Evolutionary conservation across 2,797 vertebrate species (phyloP).

Genomic region (Balearica regulorum): DNA sequence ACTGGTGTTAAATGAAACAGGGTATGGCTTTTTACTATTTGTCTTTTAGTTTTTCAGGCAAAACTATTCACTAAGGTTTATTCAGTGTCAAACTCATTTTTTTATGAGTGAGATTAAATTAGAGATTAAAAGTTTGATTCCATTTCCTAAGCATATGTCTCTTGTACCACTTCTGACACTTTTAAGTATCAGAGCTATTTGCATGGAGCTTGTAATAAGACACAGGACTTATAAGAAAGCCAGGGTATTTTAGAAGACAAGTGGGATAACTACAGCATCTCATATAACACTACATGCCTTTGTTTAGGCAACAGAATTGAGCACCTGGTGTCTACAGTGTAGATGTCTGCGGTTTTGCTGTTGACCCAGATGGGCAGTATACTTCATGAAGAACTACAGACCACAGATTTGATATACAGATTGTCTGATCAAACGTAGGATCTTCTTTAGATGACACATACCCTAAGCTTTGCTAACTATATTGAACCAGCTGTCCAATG

Average conservation of each 20-base stretch:
- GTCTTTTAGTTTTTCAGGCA: background rate
- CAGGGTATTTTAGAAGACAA: background rate
- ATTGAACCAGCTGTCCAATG: background rate
- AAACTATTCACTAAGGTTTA: background rate
- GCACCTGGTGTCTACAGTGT: too few species aligned
- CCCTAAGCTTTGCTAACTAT: background rate
- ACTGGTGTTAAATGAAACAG: rapidly evolving
- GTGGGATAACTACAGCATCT: background rate
- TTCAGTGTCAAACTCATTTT: background rate
- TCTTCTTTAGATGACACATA: background rate
- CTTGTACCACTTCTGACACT: rapidly evolving
- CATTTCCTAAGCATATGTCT: background rate
- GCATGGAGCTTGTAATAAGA: rapidly evolving
- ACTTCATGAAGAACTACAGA: background rate
- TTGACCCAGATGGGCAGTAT: background rate
- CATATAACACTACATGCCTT: background rate
- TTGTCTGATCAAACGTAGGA: background rate
- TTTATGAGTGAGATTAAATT: background rate
- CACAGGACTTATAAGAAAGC: background rate
- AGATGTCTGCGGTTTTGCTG: background rate
- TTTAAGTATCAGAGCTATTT: background rate
- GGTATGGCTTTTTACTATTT: background rate
- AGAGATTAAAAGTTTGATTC: background rate
- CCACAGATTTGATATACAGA: background rate
- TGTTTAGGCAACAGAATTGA: background rate